phyloP scores from a whole-genome alignment of 2,797 vertebrate genomes.

The Tapirus indicus region DNA sequence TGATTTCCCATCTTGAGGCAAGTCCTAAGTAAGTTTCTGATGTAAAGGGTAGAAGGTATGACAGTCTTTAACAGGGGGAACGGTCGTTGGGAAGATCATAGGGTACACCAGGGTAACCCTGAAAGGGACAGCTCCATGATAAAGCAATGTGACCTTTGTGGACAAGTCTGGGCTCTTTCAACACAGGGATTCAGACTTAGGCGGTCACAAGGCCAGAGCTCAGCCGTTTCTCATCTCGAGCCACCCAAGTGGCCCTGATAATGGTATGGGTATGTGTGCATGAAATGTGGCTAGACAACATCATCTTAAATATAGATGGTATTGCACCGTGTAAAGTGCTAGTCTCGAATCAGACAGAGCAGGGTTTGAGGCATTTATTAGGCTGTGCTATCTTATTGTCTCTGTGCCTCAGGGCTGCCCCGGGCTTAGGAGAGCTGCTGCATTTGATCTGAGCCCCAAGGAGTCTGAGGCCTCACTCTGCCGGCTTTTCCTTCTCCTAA shows the following conservation, averaged over 20 bases:
- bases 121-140: background rate
- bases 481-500: constrained; percentile 27
- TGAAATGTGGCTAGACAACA: constrained; percentile 37
- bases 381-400: constrained; percentile 31
- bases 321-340: constrained; percentile 9
- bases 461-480: constrained; percentile 14
- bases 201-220: background rate
- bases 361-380: constrained; percentile 45
- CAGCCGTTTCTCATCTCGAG: background rate
- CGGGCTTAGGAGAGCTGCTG: constrained; percentile 59
- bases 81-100: background rate
- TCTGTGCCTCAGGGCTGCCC: constrained; percentile 71
- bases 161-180: background rate
- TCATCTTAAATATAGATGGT: constrained; percentile 45
- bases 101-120: background rate
- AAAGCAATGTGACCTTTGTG: background rate
- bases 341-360: constrained; percentile 56
- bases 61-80: background rate
- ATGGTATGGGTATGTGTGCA: background rate
- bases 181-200: background rate
- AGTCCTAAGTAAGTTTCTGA: background rate
- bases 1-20: background rate
- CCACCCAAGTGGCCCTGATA: background rate
- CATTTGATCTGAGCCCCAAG: constrained; percentile 72
- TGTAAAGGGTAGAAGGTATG: background rate